These are phyloP conservation scores for Aphyosemion australe DNA, from an alignment of 2,113 vertebrate genomes.

Conservation along the genomic window DNA sequence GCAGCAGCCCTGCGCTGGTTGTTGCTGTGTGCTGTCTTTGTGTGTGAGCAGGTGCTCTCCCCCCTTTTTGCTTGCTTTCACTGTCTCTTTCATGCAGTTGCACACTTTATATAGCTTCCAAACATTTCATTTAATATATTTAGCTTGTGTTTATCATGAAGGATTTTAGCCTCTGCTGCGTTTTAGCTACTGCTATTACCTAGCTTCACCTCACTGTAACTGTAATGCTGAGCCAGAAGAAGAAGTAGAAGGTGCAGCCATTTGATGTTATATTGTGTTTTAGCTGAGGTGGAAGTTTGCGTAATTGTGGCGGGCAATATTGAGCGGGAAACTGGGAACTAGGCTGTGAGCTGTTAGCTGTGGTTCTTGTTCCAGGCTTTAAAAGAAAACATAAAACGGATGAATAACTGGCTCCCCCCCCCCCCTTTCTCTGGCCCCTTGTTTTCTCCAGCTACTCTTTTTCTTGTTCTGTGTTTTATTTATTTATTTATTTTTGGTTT, in stretches of 20 bases:
- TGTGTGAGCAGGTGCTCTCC: conserved; percentile 62
- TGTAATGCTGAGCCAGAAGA: background rate
- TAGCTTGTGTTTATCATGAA: background rate
- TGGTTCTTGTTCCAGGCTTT: conserved; percentile 43
- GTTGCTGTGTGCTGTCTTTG: conserved; percentile 75
- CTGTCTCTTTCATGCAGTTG: conserved; percentile 14
- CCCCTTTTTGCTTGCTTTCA: conserved; percentile 15
- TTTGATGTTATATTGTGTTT: conserved; percentile 11
- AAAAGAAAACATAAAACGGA: conserved; percentile 44
- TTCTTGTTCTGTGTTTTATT: conserved; percentile 26
- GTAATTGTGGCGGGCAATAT: conserved; percentile 59
- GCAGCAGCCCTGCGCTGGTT: conserved; percentile 57
- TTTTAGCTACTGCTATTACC: background rate
- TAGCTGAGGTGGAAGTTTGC: conserved; percentile 50
- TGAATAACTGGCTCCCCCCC: conserved; percentile 37
- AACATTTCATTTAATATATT: background rate
- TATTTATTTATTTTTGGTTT: conserved; percentile 36
- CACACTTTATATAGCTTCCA: conserved; percentile 14
- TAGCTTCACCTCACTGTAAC: background rate
- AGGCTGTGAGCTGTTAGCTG: conserved; percentile 48
- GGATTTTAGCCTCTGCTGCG: background rate
- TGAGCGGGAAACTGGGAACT: conserved; percentile 63
- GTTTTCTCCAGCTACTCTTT: conserved; percentile 20
- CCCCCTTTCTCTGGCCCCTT: conserved; percentile 21
- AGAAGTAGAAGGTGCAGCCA: conserved; percentile 30